A percentile compares a stretch with the other conserved stretches of the same genome.
These are phyloP conservation scores for Artibeus jamaicensis DNA, from an alignment of 2,797 vertebrate genomes.

Conservation along the genomic window DNA sequence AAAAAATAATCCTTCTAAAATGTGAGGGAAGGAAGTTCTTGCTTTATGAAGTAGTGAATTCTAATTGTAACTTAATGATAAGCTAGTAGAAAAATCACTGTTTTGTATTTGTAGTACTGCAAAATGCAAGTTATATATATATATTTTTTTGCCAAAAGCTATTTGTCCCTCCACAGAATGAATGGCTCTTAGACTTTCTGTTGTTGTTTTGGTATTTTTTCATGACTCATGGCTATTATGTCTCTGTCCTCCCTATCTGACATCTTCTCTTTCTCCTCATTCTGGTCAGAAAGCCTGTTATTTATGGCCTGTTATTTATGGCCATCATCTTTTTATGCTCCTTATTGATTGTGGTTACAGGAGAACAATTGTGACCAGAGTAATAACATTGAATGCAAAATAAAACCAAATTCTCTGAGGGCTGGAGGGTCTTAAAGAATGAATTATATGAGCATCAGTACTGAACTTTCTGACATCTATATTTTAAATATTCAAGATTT, in stretches of 20 bases:
- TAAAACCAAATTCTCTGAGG: background rate
- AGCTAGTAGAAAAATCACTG: constrained; percentile 21
- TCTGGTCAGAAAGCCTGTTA: background rate
- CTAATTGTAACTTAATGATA: constrained; percentile 30
- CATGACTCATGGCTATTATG: background rate
- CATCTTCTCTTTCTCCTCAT: background rate
- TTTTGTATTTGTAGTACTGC: background rate
- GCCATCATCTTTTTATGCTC: background rate
- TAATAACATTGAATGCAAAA: background rate
- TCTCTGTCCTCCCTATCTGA: background rate
- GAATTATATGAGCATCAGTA: background rate
- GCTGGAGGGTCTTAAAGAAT: background rate
- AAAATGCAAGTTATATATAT: background rate
- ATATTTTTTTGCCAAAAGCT: background rate
- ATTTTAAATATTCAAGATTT: background rate
- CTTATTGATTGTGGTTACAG: background rate
- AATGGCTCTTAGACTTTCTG: background rate
- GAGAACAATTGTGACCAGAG: background rate
- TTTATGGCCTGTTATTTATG: background rate
- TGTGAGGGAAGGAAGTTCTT: constrained; percentile 40
- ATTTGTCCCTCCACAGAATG: background rate
- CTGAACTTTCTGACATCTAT: background rate
- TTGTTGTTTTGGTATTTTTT: background rate
- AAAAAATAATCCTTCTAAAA: constrained; percentile 49
- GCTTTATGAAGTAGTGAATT: constrained; percentile 38